A percentile compares a stretch with the other conserved stretches of the same genome.
Evolutionary conservation across 2,888 invertebrate species (phyloP).

Genomic region (Junonia oenone): DNA sequence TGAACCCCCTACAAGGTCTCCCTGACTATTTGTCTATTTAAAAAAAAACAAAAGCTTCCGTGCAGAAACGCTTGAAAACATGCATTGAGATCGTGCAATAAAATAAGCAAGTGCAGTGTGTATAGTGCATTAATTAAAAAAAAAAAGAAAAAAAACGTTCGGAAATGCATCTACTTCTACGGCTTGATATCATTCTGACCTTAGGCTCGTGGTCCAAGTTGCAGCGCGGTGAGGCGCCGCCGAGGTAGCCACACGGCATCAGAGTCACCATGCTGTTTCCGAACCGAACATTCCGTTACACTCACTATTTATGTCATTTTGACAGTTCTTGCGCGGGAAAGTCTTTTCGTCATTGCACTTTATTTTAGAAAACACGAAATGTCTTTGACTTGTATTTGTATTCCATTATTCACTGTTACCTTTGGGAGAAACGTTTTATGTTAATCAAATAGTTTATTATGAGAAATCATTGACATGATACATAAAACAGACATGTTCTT

Average conservation of each 20-base stretch:
- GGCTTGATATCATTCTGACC: conserved; percentile 49
- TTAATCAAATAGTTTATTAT: neutral
- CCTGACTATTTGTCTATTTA: neutral
- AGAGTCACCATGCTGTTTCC: conserved; percentile 80
- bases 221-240: conserved; percentile 77
- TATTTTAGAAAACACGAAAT: conserved; percentile 46
- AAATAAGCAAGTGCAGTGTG: conserved; percentile 9
- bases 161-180: conserved; percentile 18
- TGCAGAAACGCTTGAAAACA: conserved; percentile 1
- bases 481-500: too few relatives aligned
- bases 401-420: conserved; percentile 14
- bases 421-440: conserved; percentile 6
- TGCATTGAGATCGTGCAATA: conserved; percentile 12
- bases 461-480: neutral
- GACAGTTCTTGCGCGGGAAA: conserved; percentile 62
- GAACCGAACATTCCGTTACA: conserved; percentile 43
- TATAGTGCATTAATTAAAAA: conserved; percentile 15
- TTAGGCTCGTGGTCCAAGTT: conserved; percentile 74
- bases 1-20: neutral
- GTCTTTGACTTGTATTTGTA: conserved; percentile 23
- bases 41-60: neutral
- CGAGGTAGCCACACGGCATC: conserved; percentile 83
- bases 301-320: conserved; percentile 58
- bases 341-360: conserved; percentile 62
- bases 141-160: conserved; percentile 4